Conservation (phyloP, 2,888 invertebrate species). For the Polydrusus cervinus region DNA sequence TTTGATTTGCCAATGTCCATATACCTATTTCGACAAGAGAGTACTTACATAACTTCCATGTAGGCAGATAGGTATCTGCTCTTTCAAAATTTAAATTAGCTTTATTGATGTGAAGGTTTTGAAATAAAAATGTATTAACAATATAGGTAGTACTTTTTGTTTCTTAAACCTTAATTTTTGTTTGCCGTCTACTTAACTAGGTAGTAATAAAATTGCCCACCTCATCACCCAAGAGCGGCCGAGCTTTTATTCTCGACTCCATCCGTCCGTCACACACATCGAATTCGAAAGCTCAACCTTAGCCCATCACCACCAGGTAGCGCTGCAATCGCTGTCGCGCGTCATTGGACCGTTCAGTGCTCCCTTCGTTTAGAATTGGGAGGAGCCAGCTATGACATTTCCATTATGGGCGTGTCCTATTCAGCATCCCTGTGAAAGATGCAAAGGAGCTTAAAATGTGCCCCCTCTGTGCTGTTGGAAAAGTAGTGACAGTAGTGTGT, state of each 20-base stretch:
- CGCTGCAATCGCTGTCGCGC: constrained; percentile 14
- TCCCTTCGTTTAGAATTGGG: constrained; percentile 61
- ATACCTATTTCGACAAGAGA: no score
- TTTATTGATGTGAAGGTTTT: no score
- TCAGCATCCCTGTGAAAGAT: constrained; percentile 69
- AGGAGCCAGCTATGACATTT: constrained; percentile 58
- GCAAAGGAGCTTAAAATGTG: constrained; percentile 64
- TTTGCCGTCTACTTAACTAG: no score
- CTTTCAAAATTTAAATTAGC: no score
- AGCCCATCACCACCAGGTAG: constrained; percentile 15
- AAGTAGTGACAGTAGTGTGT: constrained; percentile 56
- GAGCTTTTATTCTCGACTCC: constrained; percentile 1
- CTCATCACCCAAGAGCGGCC: background rate
- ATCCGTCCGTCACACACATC: constrained; percentile 17
- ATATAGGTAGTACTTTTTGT: background rate
- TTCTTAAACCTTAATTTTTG: no score
- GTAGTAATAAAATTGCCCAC: background rate
- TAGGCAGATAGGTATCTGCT: no score
- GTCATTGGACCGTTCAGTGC: constrained; percentile 54
- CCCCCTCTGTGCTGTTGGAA: constrained; percentile 66
- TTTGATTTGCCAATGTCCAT: no score
- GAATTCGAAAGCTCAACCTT: constrained; percentile 14
- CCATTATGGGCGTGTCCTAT: constrained; percentile 60
- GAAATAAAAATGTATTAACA: background rate
- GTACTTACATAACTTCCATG: no score